Evolutionary conservation across 2,113 vertebrate genomes (phyloP).

Genomic region (Mixornis gularis): DNA sequence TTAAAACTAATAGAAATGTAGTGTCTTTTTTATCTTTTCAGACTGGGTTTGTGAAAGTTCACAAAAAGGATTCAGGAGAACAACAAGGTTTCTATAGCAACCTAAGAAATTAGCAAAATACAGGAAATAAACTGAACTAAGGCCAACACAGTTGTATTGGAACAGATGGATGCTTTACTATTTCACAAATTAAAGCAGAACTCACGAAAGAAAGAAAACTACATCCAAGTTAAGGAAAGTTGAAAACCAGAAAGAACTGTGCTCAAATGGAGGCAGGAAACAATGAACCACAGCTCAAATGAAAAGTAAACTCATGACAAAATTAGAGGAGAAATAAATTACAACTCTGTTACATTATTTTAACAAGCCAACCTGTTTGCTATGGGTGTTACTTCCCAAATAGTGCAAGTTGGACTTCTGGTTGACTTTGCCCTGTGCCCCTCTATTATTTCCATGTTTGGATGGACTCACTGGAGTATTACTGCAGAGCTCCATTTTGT

Average conservation of each 20-base stretch:
- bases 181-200: background rate
- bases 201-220: background rate
- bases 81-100: constrained; percentile 27
- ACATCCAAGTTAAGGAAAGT: background rate
- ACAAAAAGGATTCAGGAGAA: background rate
- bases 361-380: background rate
- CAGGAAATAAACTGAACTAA: constrained; percentile 10
- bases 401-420: background rate
- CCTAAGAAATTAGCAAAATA: constrained; percentile 25
- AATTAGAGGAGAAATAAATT: background rate
- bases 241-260: background rate
- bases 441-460: fast-evolving
- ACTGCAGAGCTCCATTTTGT: background rate
- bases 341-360: background rate
- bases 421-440: background rate
- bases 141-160: constrained; percentile 10
- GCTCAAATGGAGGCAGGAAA: background rate
- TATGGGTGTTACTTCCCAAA: background rate
- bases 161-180: constrained; percentile 42
- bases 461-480: background rate
- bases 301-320: background rate
- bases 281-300: background rate
- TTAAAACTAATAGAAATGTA: background rate
- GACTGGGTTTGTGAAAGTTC: background rate
- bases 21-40: background rate